phyloP scores from a whole-genome alignment of 2,888 invertebrate species.

The Lottia gigantea region DNA sequence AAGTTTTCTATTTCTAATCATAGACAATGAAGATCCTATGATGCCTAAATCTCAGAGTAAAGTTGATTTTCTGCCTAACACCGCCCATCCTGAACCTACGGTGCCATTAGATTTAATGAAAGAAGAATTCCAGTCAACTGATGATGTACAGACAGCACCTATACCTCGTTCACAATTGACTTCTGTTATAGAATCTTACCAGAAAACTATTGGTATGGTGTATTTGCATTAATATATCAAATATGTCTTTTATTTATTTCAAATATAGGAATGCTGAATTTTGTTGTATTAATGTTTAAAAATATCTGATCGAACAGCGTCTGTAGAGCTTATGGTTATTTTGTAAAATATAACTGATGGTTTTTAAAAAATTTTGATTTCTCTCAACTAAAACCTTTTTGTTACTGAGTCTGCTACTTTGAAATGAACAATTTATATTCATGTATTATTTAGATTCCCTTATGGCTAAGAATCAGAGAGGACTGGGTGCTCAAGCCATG shows the following conservation, averaged over 20 bases:
- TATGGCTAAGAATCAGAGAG: constrained; percentile 60
- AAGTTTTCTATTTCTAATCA: not conserved
- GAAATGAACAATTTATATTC: not conserved
- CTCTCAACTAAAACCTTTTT: too few relatives aligned
- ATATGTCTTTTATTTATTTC: too few relatives aligned
- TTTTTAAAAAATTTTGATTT: too few relatives aligned
- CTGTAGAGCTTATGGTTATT: too few relatives aligned
- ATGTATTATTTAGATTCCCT: constrained; percentile 55
- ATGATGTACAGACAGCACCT: constrained; percentile 60
- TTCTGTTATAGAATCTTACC: constrained; percentile 63
- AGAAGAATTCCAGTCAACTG: constrained; percentile 53
- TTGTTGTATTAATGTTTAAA: too few relatives aligned
- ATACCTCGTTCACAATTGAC: constrained; percentile 61
- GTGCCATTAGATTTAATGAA: constrained; percentile 59
- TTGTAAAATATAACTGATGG: too few relatives aligned
- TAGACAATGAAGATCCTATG: not conserved
- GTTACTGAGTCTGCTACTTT: too few relatives aligned
- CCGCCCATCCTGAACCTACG: constrained; percentile 59
- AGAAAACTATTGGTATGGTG: constrained; percentile 64
- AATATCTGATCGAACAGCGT: too few relatives aligned
- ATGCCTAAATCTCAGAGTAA: constrained; percentile 44
- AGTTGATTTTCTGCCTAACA: constrained; percentile 63
- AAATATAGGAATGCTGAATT: too few relatives aligned
- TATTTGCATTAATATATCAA: too few relatives aligned
- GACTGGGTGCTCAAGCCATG: constrained; percentile 65